Percentiles rank a stretch among this genome's conserved stretches.
Evolutionary conservation across 2,797 vertebrate genomes (phyloP).

Genomic region (Lithobates sylvaticus): DNA sequence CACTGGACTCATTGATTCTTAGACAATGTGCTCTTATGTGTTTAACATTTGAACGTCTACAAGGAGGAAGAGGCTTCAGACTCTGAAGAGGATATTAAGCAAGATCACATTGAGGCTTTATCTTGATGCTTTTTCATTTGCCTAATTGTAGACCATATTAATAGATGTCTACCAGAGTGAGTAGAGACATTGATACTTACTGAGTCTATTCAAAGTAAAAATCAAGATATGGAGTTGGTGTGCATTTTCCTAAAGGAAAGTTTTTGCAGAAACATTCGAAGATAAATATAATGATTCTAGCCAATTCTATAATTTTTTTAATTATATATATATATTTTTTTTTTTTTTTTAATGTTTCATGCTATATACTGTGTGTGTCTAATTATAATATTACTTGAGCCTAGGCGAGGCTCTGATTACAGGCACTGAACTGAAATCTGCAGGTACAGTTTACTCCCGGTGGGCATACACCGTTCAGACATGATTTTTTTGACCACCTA

Average conservation of each 20-base stretch:
- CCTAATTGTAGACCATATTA: constrained; percentile 11
- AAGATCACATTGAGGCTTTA: constrained; percentile 45
- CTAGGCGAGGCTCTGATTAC: no score
- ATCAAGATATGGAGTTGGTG: neutral
- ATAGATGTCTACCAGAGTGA: neutral
- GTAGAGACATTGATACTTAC: neutral
- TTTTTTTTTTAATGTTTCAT: no score
- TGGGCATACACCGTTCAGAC: no score
- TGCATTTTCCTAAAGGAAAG: neutral
- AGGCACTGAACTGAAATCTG: no score
- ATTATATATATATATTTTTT: no score
- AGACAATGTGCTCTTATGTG: constrained; percentile 51
- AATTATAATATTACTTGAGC: no score
- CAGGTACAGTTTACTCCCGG: no score
- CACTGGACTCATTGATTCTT: constrained; percentile 36
- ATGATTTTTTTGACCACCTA: no score
- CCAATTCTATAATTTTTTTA: no score
- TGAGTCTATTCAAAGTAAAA: neutral
- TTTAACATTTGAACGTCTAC: constrained; percentile 25
- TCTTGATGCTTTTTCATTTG: constrained; percentile 14
- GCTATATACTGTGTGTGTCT: no score
- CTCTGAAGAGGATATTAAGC: constrained; percentile 16
- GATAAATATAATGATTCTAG: no score
- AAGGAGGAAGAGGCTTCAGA: constrained; percentile 24
- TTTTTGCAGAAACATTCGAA: no score